Conservation (phyloP, 2,888 invertebrate species). For the Lasius platythorax region DNA sequence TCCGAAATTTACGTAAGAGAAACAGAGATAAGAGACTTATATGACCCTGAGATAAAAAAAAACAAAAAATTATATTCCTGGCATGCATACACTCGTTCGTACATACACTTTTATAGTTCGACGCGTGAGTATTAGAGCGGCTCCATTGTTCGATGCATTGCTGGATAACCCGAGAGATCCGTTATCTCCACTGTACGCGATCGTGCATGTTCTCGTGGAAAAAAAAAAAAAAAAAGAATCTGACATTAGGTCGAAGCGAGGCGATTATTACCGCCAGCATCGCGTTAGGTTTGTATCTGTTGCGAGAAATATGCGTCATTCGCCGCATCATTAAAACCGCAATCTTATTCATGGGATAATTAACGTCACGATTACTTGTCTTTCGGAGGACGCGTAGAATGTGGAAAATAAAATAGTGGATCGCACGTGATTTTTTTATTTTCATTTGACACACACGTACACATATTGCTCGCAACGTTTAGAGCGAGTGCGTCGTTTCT, state of each 20-base stretch:
- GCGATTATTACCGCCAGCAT: neutral
- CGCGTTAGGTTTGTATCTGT: neutral
- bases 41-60: neutral
- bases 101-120: neutral
- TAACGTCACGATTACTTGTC: neutral
- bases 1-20: neutral
- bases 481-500: neutral
- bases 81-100: neutral
- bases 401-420: no score
- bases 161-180: neutral
- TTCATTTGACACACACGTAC: no score
- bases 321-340: neutral
- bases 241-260: neutral
- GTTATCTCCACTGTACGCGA: neutral
- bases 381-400: no score
- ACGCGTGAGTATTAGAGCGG: neutral
- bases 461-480: no score
- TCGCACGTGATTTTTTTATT: neutral
- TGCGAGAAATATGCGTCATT: constrained; percentile 5
- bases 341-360: neutral
- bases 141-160: neutral
- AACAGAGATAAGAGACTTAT: neutral
- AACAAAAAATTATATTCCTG: neutral
- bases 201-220: neutral
- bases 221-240: neutral